These are phyloP conservation scores for Ostrea edulis DNA, from an alignment of 1,140 invertebrate species.

Conservation along the genomic window DNA sequence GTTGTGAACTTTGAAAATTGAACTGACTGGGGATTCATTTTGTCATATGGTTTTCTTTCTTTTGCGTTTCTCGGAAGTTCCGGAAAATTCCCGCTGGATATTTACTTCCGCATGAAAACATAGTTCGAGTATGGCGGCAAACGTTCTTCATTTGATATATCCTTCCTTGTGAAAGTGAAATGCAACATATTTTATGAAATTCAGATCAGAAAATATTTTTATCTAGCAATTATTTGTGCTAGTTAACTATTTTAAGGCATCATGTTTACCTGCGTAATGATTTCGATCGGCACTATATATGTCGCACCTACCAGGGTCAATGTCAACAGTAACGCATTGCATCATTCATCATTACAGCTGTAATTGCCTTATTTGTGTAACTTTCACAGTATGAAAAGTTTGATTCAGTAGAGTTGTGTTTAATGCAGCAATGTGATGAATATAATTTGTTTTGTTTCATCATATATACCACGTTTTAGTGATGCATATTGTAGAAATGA, in stretches of 20 bases:
- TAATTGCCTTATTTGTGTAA: too few relatives aligned
- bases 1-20: conserved; percentile 9
- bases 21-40: neutral
- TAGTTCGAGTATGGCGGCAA: neutral
- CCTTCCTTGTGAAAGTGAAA: neutral
- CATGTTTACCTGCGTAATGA: neutral
- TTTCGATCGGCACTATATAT: neutral
- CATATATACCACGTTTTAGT: neutral
- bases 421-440: neutral
- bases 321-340: neutral
- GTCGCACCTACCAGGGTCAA: neutral
- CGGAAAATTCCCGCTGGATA: conserved; percentile 4
- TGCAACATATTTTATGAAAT: neutral
- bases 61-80: neutral
- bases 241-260: too few relatives aligned
- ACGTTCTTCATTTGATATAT: neutral
- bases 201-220: neutral
- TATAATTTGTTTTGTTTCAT: neutral
- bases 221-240: neutral
- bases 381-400: neutral
- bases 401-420: neutral
- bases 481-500: neutral
- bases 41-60: conserved; percentile 27
- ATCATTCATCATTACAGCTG: neutral
- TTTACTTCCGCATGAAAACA: neutral